Conservation (phyloP, 2,113 vertebrate species). For the Mola mola region DNA sequence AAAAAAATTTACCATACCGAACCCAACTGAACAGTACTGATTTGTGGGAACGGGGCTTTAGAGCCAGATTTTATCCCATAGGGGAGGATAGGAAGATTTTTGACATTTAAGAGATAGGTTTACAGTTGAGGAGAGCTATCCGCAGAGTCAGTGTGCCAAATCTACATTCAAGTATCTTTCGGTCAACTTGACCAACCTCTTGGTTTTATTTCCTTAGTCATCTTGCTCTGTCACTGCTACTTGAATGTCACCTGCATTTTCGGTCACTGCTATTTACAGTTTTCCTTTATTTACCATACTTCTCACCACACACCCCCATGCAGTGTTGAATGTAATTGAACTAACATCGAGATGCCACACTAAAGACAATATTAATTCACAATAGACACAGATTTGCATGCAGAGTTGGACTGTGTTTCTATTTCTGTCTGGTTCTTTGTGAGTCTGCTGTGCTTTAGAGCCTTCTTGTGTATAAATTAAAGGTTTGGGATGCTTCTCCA, state of each 20-base stretch:
- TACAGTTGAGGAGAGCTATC: background rate
- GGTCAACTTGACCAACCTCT: background rate
- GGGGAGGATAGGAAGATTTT: background rate
- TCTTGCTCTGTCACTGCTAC: constrained; percentile 2
- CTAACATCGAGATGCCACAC: constrained; percentile 21
- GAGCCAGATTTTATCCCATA: too few relatives aligned
- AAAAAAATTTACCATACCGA: too few relatives aligned
- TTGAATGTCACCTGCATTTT: constrained; percentile 26
- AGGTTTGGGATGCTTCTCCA: constrained; percentile 61
- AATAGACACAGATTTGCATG: constrained; percentile 50
- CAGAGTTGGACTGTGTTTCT: constrained; percentile 55
- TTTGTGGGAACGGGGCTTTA: too few relatives aligned
- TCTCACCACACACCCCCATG: constrained; percentile 38
- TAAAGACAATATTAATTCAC: too few relatives aligned
- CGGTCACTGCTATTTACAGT: constrained; percentile 42
- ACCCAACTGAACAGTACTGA: too few relatives aligned
- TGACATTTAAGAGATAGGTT: background rate
- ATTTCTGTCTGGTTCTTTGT: constrained; percentile 60
- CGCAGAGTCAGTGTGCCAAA: background rate
- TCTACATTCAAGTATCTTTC: background rate
- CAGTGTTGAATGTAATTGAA: constrained; percentile 65
- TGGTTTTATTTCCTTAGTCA: constrained; percentile 2
- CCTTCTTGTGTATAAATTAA: constrained; percentile 66
- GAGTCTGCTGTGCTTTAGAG: constrained; percentile 37
- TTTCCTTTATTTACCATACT: constrained; percentile 42